These are phyloP conservation scores for Zaprionus taronus DNA, from an alignment of 1,140 invertebrate species.

Conservation along the genomic window DNA sequence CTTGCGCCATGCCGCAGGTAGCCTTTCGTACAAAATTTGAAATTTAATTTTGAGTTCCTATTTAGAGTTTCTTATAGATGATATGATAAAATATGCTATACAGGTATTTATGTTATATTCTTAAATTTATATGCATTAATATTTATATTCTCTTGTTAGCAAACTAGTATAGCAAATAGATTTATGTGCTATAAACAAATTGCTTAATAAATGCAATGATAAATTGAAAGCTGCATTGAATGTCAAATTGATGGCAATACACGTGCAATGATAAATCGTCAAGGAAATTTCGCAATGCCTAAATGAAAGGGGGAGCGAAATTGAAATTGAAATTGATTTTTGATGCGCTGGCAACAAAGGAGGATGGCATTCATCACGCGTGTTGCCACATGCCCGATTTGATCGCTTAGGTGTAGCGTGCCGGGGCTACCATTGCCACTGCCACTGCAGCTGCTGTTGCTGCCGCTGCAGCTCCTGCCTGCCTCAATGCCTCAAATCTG, in stretches of 20 bases:
- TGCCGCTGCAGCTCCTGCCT: neutral
- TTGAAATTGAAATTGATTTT: conserved; percentile 21
- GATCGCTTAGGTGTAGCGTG: conserved; percentile 40
- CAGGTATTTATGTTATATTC: too few species aligned
- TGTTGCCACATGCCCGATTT: conserved; percentile 30
- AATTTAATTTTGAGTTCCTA: too few species aligned
- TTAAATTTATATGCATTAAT: too few species aligned
- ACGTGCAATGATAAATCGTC: conserved; percentile 25
- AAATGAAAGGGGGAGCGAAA: conserved; percentile 7
- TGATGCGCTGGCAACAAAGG: conserved; percentile 40
- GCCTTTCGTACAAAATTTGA: too few species aligned
- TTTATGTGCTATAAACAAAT: neutral
- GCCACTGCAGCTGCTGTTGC: neutral
- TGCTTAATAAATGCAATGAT: conserved; percentile 8
- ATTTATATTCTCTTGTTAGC: too few species aligned
- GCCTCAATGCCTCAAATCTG: conserved; percentile 29
- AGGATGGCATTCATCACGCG: conserved; percentile 36
- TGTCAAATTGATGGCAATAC: conserved; percentile 4
- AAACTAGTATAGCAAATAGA: neutral
- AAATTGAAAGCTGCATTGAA: conserved; percentile 4
- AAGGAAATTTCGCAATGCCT: conserved; percentile 10
- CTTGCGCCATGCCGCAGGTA: too few species aligned
- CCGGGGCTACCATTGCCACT: conserved; percentile 4
- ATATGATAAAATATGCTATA: too few species aligned
- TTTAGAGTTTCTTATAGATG: too few species aligned